phyloP scores from a whole-genome alignment of 2,113 vertebrate genomes.

The Mus spicilegus region DNA sequence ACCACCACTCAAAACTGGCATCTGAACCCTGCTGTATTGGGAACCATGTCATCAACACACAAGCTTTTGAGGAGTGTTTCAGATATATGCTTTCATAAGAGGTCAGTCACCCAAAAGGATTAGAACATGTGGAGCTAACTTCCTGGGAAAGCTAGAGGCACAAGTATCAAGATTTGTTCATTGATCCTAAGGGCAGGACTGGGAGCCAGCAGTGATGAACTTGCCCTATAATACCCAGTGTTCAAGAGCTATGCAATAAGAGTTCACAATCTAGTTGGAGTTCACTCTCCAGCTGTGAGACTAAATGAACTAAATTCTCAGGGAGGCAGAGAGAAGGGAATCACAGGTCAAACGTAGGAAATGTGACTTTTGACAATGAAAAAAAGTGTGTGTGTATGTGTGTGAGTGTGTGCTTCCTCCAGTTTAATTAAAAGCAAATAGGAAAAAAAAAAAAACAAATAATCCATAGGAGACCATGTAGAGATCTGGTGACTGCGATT shows the following conservation, averaged over 20 bases:
- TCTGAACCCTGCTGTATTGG: neutral
- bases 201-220: neutral
- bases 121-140: neutral
- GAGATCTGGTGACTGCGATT: no score
- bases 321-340: no score
- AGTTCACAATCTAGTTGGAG: no score
- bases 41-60: neutral
- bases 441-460: neutral
- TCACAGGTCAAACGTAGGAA: rapidly evolving
- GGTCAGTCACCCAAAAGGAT: neutral
- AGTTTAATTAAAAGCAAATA: no score
- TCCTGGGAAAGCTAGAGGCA: neutral
- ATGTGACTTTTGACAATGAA: neutral
- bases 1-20: no score
- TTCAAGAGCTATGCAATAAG: neutral
- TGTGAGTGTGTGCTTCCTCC: neutral
- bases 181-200: neutral
- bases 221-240: neutral
- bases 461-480: neutral
- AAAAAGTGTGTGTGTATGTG: neutral
- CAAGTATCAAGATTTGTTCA: neutral
- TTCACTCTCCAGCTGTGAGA: neutral
- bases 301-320: neutral
- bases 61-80: neutral
- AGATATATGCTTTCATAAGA: neutral